Evolutionary conservation across 2,113 vertebrate genomes (phyloP).

Genomic region (Cephalopholis sonnerati): DNA sequence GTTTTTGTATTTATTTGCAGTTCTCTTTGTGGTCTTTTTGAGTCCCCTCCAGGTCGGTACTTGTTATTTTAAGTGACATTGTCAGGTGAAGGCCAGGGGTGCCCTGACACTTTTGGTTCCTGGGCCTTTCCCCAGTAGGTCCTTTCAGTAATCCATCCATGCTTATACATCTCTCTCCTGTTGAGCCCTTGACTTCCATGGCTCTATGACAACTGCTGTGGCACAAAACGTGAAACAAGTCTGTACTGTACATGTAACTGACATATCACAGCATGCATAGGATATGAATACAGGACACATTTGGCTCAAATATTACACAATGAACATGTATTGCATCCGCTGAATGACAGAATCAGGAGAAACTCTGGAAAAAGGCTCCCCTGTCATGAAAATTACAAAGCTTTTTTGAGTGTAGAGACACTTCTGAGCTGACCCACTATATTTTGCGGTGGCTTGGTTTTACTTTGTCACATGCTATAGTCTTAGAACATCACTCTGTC

Average conservation of each 20-base stretch:
- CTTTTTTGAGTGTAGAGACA: neutral
- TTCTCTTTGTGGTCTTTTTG: no score
- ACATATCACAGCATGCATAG: conserved; percentile 15
- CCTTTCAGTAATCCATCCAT: no score
- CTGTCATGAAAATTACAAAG: neutral
- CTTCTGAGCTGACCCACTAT: conserved; percentile 15
- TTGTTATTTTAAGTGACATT: no score
- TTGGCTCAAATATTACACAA: neutral
- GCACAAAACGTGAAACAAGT: neutral
- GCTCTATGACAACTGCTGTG: neutral
- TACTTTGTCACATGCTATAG: conserved; percentile 14
- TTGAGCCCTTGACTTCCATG: neutral
- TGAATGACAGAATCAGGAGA: conserved; percentile 37
- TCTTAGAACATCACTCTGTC: neutral
- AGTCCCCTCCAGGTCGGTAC: no score
- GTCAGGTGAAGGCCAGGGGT: no score
- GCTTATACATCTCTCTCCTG: neutral
- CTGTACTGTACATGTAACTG: neutral
- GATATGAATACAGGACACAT: conserved; percentile 4
- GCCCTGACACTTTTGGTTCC: no score
- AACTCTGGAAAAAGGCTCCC: neutral
- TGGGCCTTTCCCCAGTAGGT: no score
- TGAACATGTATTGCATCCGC: neutral
- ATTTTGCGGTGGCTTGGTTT: neutral
- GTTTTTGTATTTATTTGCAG: no score